A percentile compares a stretch with the other conserved stretches of the same genome.
Conservation (phyloP, 1,140 invertebrate species). For the Mya arenaria region DNA sequence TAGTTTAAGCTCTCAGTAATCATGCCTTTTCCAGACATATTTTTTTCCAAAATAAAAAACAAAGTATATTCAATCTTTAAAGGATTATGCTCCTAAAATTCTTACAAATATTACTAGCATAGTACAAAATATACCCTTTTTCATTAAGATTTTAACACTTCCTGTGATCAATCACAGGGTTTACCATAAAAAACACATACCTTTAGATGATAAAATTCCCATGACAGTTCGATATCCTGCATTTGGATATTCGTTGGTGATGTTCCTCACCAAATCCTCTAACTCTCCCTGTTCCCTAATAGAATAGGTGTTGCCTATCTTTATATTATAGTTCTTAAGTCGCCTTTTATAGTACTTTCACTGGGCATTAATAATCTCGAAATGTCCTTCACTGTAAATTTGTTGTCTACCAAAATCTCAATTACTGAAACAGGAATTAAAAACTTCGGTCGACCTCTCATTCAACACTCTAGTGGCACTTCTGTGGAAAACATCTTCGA, state of each 20-base stretch:
- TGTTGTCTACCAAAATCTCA: background rate
- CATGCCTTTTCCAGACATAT: too few species aligned
- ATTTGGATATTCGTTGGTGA: constrained; percentile 2
- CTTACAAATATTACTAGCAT: too few species aligned
- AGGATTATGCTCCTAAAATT: too few species aligned
- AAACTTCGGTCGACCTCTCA: background rate
- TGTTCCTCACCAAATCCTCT: background rate
- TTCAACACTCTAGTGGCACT: background rate
- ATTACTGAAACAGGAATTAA: background rate
- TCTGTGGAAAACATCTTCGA: background rate
- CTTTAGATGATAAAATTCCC: background rate
- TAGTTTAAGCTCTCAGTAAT: too few species aligned
- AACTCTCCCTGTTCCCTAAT: background rate
- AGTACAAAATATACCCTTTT: too few species aligned
- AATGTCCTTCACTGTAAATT: constrained; percentile 4
- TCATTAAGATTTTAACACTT: too few species aligned
- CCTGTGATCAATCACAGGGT: too few species aligned
- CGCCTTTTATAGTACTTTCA: background rate
- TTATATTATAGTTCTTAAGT: background rate
- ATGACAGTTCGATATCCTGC: background rate
- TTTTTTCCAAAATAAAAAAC: too few species aligned
- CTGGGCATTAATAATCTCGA: background rate
- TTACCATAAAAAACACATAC: background rate
- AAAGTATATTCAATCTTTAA: too few species aligned
- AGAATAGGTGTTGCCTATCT: background rate